Evolutionary conservation across 2,888 invertebrate species (phyloP).

Genomic region (Calameuta pallipes): DNA sequence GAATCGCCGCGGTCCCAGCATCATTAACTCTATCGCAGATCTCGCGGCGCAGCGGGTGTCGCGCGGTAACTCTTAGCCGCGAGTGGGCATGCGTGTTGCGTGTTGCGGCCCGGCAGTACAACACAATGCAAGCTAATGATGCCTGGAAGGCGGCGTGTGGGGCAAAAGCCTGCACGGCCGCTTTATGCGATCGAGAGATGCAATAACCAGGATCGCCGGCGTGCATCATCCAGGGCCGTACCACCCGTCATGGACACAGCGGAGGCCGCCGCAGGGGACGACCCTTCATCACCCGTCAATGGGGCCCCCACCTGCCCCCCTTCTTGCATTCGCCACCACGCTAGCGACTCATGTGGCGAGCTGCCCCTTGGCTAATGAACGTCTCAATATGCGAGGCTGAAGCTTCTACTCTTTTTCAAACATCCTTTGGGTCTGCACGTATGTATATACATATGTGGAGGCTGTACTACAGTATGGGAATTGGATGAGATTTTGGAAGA

Average conservation of each 20-base stretch:
- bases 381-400: conserved; percentile 31
- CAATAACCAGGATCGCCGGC: conserved; percentile 21
- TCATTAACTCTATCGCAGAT: conserved; percentile 64
- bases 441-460: not conserved
- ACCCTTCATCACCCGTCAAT: conserved; percentile 58
- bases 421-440: not conserved
- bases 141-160: conserved; percentile 46
- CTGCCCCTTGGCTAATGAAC: conserved; percentile 31
- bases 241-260: conserved; percentile 48
- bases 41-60: conserved; percentile 62
- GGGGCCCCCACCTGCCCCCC: conserved; percentile 15
- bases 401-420: not conserved
- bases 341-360: conserved; percentile 42
- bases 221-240: conserved; percentile 39
- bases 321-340: conserved; percentile 20
- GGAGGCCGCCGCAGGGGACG: conserved; percentile 50
- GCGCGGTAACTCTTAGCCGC: conserved; percentile 57
- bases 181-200: conserved; percentile 30
- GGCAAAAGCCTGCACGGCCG: conserved; percentile 13
- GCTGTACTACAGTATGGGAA: not conserved
- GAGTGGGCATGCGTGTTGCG: conserved; percentile 31
- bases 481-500: not conserved
- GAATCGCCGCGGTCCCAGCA: conserved; percentile 53
- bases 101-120: conserved; percentile 25
- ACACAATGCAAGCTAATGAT: conserved; percentile 59